These are phyloP conservation scores for Ruditapes philippinarum DNA, from an alignment of 1,140 invertebrate species.

Conservation along the genomic window DNA sequence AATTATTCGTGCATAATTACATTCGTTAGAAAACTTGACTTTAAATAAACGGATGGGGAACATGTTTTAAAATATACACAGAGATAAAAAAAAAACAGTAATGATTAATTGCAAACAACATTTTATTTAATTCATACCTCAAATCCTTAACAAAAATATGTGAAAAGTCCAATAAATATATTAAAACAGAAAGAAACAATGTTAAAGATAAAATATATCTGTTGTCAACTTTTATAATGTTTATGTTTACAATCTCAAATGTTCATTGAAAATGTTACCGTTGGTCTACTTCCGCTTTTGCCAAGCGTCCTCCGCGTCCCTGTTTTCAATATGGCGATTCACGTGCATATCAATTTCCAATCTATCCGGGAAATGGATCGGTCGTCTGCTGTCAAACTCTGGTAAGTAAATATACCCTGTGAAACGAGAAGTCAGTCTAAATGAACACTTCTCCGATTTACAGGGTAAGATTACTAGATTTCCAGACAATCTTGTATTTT, in stretches of 20 bases:
- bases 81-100: neutral
- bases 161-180: neutral
- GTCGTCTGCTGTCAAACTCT: constrained; percentile 36
- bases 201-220: too few relatives aligned
- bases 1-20: neutral
- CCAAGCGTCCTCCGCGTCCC: neutral
- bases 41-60: neutral
- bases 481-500: constrained; percentile 13
- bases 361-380: neutral
- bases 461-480: constrained; percentile 80
- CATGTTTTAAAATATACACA: neutral
- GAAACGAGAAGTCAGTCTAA: constrained; percentile 81
- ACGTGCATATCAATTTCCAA: neutral
- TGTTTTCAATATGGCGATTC: constrained; percentile 21
- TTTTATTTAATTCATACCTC: neutral
- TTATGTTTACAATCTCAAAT: neutral
- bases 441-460: constrained; percentile 81
- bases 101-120: too few relatives aligned
- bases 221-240: neutral
- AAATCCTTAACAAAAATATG: neutral
- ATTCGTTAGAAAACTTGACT: neutral
- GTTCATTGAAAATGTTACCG: neutral
- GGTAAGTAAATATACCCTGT: constrained; percentile 82
- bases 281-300: constrained; percentile 3
- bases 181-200: neutral